A percentile compares a stretch with the other conserved stretches of the same genome.
Evolutionary conservation across 2,797 vertebrate genomes (phyloP).

Genomic region (Brachymystax lenok): DNA sequence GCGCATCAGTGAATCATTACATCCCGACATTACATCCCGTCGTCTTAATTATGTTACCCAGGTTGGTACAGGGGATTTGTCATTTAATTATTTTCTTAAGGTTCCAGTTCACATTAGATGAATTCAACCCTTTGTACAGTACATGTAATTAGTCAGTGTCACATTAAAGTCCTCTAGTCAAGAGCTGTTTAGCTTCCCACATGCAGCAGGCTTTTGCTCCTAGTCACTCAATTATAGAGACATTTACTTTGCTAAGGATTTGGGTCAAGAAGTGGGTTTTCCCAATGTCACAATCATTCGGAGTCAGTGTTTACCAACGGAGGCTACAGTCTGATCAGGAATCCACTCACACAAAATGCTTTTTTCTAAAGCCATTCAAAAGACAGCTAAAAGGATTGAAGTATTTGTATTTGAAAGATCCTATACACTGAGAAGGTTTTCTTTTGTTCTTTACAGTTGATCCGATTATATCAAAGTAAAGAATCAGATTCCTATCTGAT

Average conservation of each 20-base stretch:
- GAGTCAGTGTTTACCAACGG: neutral
- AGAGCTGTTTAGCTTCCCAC: neutral
- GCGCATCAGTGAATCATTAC: too few species aligned
- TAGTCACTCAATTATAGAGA: slow-evolving; percentile 43
- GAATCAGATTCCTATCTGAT: neutral
- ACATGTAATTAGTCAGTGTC: slow-evolving; percentile 4
- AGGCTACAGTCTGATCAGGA: neutral
- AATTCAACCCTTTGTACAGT: neutral
- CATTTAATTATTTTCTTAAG: neutral
- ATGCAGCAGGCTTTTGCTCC: neutral
- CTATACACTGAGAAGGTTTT: neutral
- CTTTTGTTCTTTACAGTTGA: neutral
- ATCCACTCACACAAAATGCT: neutral
- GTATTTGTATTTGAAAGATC: too few species aligned
- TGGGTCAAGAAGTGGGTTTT: slow-evolving; percentile 54
- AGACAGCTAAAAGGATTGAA: neutral
- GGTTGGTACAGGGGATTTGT: neutral
- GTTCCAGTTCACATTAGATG: neutral
- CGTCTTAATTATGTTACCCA: neutral
- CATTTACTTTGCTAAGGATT: slow-evolving; percentile 50
- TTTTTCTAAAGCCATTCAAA: neutral
- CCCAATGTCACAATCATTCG: slow-evolving; percentile 28
- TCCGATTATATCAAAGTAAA: neutral
- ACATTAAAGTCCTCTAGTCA: neutral
- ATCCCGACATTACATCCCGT: neutral